Evolutionary conservation across 1,140 invertebrate species (phyloP).

Genomic region (Bicyclus anynana): DNA sequence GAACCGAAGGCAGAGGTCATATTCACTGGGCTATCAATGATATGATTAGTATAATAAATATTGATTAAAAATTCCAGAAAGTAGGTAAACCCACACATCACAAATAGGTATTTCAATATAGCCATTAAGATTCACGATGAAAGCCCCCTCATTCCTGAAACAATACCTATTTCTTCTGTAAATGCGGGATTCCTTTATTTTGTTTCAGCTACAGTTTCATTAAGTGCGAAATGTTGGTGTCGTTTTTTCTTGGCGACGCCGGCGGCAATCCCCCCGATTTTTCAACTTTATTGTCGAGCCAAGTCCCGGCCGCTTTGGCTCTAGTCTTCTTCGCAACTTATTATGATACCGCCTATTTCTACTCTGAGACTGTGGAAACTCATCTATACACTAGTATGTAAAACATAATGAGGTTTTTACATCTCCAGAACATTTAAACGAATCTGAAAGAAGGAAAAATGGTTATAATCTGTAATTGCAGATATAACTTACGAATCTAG

Average conservation of each 20-base stretch:
- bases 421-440: too few relatives aligned
- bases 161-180: slow-evolving; percentile 54
- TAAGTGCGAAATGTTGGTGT: slow-evolving; percentile 69
- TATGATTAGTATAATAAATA: neutral
- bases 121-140: slow-evolving; percentile 43
- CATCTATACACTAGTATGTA: slow-evolving; percentile 1
- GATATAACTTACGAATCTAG: too few relatives aligned
- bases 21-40: too few relatives aligned
- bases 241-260: slow-evolving; percentile 65
- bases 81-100: slow-evolving; percentile 24
- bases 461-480: too few relatives aligned
- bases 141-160: slow-evolving; percentile 43
- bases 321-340: slow-evolving; percentile 50
- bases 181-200: slow-evolving; percentile 65
- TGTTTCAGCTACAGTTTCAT: slow-evolving; percentile 70
- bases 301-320: slow-evolving; percentile 56
- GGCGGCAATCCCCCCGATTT: slow-evolving; percentile 63
- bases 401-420: too few relatives aligned
- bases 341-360: slow-evolving; percentile 48
- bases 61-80: neutral
- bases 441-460: too few relatives aligned
- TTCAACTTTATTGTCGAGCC: slow-evolving; percentile 66
- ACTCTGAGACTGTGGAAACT: slow-evolving; percentile 10
- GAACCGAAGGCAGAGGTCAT: too few relatives aligned
- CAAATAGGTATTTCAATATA: slow-evolving; percentile 41